These are phyloP conservation scores for Amblyteles armatorius DNA, from an alignment of 2,888 invertebrate species.

Conservation along the genomic window DNA sequence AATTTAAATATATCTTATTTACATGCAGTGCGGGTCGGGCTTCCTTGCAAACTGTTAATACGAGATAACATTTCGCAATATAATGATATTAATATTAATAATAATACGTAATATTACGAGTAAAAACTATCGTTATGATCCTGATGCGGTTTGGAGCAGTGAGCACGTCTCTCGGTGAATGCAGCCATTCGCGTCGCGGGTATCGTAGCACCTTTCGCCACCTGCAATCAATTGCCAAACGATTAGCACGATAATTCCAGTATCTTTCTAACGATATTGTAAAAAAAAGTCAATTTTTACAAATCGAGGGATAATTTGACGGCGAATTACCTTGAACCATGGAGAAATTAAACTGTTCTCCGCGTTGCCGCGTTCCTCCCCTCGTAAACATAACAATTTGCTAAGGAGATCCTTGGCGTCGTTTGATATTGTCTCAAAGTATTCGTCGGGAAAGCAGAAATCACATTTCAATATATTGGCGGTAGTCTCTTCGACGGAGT, in stretches of 20 bases:
- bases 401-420: constrained; percentile 90
- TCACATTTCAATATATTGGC: constrained; percentile 93
- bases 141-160: constrained; percentile 81
- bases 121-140: constrained; percentile 82
- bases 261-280: not conserved
- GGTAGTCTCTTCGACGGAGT: constrained; percentile 93
- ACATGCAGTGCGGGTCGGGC: constrained; percentile 51
- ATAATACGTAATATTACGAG: constrained; percentile 68
- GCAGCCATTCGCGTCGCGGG: constrained; percentile 82
- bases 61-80: constrained; percentile 38
- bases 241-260: constrained; percentile 4
- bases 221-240: constrained; percentile 71
- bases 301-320: not conserved
- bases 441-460: constrained; percentile 93
- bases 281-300: not conserved
- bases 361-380: constrained; percentile 85
- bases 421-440: constrained; percentile 89
- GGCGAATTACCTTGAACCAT: constrained; percentile 84
- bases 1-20: constrained; percentile 70
- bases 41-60: constrained; percentile 61
- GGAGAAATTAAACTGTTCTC: constrained; percentile 83
- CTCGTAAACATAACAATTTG: constrained; percentile 87
- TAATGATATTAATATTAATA: constrained; percentile 25
- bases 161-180: constrained; percentile 82
- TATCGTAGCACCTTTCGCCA: constrained; percentile 82